Evolutionary conservation across 2,113 vertebrate genomes (phyloP).

Genomic region (Dipodomys stephensi): DNA sequence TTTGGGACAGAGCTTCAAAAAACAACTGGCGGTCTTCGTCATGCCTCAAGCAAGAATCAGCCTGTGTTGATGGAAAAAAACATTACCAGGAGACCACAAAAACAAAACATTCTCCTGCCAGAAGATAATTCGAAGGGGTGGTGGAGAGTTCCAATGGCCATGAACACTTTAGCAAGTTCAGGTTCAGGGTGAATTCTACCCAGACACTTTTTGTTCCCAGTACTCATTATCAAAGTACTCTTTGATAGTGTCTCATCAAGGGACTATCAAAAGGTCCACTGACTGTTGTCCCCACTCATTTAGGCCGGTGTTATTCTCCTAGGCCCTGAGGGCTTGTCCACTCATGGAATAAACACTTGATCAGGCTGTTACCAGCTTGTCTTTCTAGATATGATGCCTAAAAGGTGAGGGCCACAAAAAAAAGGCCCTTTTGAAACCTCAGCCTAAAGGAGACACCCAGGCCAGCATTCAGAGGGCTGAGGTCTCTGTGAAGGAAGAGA

Average conservation of each 20-base stretch:
- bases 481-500: neutral
- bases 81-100: slow-evolving; percentile 82
- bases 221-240: slow-evolving; percentile 40
- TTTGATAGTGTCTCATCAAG: slow-evolving; percentile 45
- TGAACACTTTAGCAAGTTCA: slow-evolving; percentile 84
- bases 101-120: slow-evolving; percentile 86
- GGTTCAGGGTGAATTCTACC: slow-evolving; percentile 82
- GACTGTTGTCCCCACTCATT: neutral
- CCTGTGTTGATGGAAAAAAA: slow-evolving; percentile 86
- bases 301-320: neutral
- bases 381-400: neutral
- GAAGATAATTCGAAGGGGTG: slow-evolving; percentile 82
- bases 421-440: neutral
- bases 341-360: neutral
- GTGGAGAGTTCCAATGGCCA: slow-evolving; percentile 80
- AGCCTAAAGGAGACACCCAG: neutral
- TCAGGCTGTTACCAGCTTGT: neutral
- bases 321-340: neutral
- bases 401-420: slow-evolving; percentile 9
- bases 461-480: neutral
- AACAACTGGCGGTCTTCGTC: slow-evolving; percentile 79
- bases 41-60: slow-evolving; percentile 81
- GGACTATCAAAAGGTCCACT: neutral
- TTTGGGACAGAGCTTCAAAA: slow-evolving; percentile 53
- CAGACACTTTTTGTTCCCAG: slow-evolving; percentile 64